Evolutionary conservation across 2,113 vertebrate genomes (phyloP).

Genomic region (Vombatus ursinus): DNA sequence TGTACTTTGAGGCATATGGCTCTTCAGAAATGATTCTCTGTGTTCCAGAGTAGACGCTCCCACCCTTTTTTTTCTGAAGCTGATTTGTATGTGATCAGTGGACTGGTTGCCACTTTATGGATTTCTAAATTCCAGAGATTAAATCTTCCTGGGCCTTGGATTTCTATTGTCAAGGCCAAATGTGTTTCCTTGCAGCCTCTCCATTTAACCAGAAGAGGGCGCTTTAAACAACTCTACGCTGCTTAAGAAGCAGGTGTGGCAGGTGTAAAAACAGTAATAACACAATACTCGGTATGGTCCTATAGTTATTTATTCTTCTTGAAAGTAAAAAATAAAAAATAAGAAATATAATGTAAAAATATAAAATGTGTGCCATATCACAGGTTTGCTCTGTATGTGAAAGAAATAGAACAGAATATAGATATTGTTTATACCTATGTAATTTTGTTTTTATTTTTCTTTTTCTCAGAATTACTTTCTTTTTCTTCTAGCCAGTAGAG

Average conservation of each 20-base stretch:
- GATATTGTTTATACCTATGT: neutral
- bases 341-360: conserved; percentile 61
- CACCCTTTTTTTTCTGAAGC: conserved; percentile 74
- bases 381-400: conserved; percentile 57
- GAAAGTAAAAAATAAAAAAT: conserved; percentile 62
- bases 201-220: conserved; percentile 86
- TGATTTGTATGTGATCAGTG: conserved; percentile 76
- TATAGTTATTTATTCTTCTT: conserved; percentile 62
- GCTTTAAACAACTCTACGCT: conserved; percentile 81
- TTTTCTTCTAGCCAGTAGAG: neutral
- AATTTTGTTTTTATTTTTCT: conserved; percentile 36
- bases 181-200: conserved; percentile 76
- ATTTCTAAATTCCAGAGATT: conserved; percentile 63
- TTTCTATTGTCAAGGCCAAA: conserved; percentile 77
- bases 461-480: conserved; percentile 14
- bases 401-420: neutral
- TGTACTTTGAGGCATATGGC: conserved; percentile 86
- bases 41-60: conserved; percentile 81
- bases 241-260: conserved; percentile 80
- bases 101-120: conserved; percentile 39
- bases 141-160: conserved; percentile 76
- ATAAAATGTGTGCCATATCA: conserved; percentile 67
- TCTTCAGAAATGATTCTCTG: conserved; percentile 85
- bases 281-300: conserved; percentile 68
- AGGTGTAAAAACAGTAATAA: conserved; percentile 83